Evolutionary conservation across 2,888 invertebrate genomes (phyloP), one percentile per base, ranked within the genome.

Genomic region (Scaeva pyrastri): DNA sequence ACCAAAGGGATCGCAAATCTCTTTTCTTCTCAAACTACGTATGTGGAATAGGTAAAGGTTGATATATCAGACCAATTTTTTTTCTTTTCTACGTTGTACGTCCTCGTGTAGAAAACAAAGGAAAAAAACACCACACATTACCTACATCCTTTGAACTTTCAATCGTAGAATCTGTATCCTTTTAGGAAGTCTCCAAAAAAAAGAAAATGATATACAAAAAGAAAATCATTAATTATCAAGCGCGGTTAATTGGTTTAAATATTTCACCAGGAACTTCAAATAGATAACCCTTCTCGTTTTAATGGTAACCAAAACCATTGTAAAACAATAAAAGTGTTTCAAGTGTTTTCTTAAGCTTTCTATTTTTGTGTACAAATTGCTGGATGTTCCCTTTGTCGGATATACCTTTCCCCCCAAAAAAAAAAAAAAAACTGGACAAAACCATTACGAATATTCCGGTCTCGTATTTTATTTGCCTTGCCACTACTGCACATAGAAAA

Each of bases 171-270:
- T 7, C 19, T 5, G 5, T 5, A 16, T n/a, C n/a, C n/a, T 31
- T 31, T 31, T 5, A 31, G 8, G 31, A 14, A 14, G 5, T 21
- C 7, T 52, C n/a, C 23, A 52, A 23, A 19, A 14, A 23, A 23
- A 48, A 7, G 8, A 36, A 45, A 19, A 16, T 19, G 45, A 19
- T 36, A 10, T 5, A 36, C 26, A 19, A 16, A 36, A 64, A 14
- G 3, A 68, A 68, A 52, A 52, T 41, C 36, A 79, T 79, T 75
- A 74, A 74, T 64, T 58, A 74, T 52, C 48, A 26, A 79, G 43
- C 79, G 84, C 68, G 58, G 56, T 79, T 84, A 84, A 84, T 84
- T 84, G 79, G 75, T 84, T 84, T 75, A 66, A 84, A 79, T 71
- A 66, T 75, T 66, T 71, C 45, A 75, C 70, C 60, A 66, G 23